Base-by-base conservation (phyloP, 2,888 invertebrate genomes). In the Nesidiocoris tenuis region DNA sequence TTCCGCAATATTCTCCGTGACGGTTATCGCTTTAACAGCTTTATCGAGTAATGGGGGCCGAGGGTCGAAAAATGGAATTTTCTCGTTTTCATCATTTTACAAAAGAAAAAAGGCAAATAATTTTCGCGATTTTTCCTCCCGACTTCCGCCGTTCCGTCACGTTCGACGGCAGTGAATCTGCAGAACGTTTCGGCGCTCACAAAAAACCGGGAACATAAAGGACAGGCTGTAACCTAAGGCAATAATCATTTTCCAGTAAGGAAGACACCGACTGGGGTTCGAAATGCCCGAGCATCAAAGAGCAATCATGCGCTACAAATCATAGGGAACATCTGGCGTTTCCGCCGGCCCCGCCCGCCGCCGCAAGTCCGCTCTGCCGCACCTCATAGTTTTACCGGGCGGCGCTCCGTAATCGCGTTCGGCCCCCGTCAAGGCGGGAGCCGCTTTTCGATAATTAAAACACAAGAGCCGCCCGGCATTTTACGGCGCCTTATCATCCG, bases 211-310 rank as follows among this genome's bases (percentile, higher is more conserved):
- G 25, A 57, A 76, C 76, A 76, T 76, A 76, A 76, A 76, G 65
- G 76, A 76, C 72, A 76, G 56, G 22, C 76, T 71, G 71, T 72
- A 76, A 76, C 76, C 72, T 70, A 66, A 71, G 18, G 76, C 76
- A 76, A 76, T 76, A 76, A 76, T 76, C 76, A 76, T 76, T 76
- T 76, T 72, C 76, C 66, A 76, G 76, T 76, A 76, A 71, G 64
- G 76, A 56, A 64, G 54, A 59, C 18, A 21, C 9, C 39, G 17
- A 39, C 19, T 17, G 2, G 1, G n/a, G 25, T 19, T 63, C n/a
- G 65, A 25, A 65, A 65, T 65, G 65, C 54, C 56, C 54, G 76
- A 68, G 61, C 76, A 76, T 76, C 76, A 76, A 76, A 76, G 64
- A 71, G 70, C 76, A 76, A 76, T 76, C 76, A 76, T 76, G 70